phyloP scores from a whole-genome alignment of 2,888 invertebrate species.

The Therioaphis trifolii region DNA sequence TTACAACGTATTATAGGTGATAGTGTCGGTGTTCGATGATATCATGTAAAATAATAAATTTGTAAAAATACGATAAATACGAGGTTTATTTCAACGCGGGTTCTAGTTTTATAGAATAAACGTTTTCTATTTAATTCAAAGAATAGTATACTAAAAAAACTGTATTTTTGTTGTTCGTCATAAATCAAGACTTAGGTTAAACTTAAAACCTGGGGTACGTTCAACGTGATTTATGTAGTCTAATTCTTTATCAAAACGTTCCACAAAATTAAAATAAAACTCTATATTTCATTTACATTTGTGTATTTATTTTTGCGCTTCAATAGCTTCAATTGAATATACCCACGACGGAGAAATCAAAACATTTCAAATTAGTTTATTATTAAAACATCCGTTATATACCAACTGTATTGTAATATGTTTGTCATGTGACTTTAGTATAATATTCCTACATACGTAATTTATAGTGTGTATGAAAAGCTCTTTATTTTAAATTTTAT shows the following conservation, averaged over 20 bases:
- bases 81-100: neutral
- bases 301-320: neutral
- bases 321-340: neutral
- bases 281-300: neutral
- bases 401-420: too few species aligned
- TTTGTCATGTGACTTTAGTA: too few species aligned
- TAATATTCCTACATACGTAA: too few species aligned
- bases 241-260: neutral
- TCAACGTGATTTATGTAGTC: conserved; percentile 18
- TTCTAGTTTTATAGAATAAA: neutral
- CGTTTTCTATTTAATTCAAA: neutral
- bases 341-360: neutral
- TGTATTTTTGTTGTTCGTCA: neutral
- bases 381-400: too few species aligned
- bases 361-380: neutral
- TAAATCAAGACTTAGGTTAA: conserved; percentile 38
- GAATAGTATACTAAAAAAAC: too few species aligned
- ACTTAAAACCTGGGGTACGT: conserved; percentile 5
- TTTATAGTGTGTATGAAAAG: too few species aligned
- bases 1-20: too few species aligned
- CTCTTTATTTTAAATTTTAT: too few species aligned
- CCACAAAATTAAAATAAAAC: conserved; percentile 2
- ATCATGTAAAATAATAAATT: neutral
- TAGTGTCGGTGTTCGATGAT: too few species aligned
- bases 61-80: neutral